Evolutionary conservation across 2,888 invertebrate species (phyloP).

Genomic region (Stenolophus ochropezus): DNA sequence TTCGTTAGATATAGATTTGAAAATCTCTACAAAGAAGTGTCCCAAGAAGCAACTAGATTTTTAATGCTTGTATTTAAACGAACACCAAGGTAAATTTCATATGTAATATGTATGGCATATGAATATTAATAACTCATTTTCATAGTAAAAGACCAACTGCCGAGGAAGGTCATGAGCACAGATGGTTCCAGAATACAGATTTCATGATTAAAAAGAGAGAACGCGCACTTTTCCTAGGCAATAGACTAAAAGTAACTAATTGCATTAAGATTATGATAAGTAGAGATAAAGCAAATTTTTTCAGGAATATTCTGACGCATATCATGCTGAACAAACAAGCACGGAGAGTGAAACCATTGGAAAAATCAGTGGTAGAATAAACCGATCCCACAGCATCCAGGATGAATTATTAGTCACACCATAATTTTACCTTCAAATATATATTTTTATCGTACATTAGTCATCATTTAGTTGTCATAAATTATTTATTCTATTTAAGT

Average conservation of each 20-base stretch:
- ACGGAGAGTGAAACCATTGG: slow-evolving; percentile 77
- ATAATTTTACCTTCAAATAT: slow-evolving; percentile 61
- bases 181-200: slow-evolving; percentile 95
- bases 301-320: slow-evolving; percentile 86
- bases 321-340: slow-evolving; percentile 83
- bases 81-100: slow-evolving; percentile 84
- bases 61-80: slow-evolving; percentile 97
- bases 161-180: slow-evolving; percentile 96
- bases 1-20: slow-evolving; percentile 96
- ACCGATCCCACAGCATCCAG: slow-evolving; percentile 88
- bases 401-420: slow-evolving; percentile 83
- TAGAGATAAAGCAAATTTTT: not conserved
- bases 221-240: slow-evolving; percentile 89
- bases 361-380: slow-evolving; percentile 76
- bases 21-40: slow-evolving; percentile 94
- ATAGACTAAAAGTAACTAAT: slow-evolving; percentile 82
- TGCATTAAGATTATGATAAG: not conserved
- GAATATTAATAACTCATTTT: not conserved
- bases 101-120: not conserved
- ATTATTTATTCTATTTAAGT: slow-evolving; percentile 33
- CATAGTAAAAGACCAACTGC: slow-evolving; percentile 92
- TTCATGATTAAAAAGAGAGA: slow-evolving; percentile 95
- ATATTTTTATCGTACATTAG: slow-evolving; percentile 49
- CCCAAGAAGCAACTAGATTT: slow-evolving; percentile 94
- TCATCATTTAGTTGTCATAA: slow-evolving; percentile 30